Base-by-base conservation (phyloP, 2,113 vertebrate species). In the Rhadina sibilatrix region DNA sequence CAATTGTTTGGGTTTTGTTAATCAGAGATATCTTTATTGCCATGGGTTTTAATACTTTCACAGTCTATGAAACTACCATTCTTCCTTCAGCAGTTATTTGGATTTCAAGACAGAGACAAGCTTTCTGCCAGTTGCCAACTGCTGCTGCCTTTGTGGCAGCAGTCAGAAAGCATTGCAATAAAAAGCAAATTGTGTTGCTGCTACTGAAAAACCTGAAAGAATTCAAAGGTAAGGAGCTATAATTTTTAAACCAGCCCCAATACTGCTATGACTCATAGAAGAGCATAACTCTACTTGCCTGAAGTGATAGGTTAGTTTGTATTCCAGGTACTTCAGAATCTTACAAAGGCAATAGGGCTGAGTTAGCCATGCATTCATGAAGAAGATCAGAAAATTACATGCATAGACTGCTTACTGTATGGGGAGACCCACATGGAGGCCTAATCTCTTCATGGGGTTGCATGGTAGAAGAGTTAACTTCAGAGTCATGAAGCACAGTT, bases 1-100 rank as follows among this genome's bases (percentile, higher is more conserved):
- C 81, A 71, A 47, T 63, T 96, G 69, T 93, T 96, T 95, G 57
- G 30, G 5, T 81, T 96, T 92, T 89, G 57, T 97, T 93, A 96
- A 89, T 92, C 89, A 81, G 74, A 56, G 40, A 91, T 83, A 5
- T 12, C 64, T 95, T 93, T 80, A 93, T 76, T 89, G 76, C 50
- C 49, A 54, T 65, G 30, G 70, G 23, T 81, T 93, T 89, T 93
- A 93, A 77, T 93, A 80, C 46, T 47, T 47, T 47, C 33, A 46
- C 37, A 68, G 57, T 74, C 47, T 71, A 13, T 75, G 75, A 92
- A 92, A 71, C 52, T 54, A 44, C 65, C 68, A 31, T 85, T 95
- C 61, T 80, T 94, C 50, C 38, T 77, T 88, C 69, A 94, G 50
- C 80, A 68, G 57, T 77, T 87, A 40, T 44, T 88, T 84, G 35